phyloP scores from a whole-genome alignment of 2,113 vertebrate species.

The Pardalotus punctatus region DNA sequence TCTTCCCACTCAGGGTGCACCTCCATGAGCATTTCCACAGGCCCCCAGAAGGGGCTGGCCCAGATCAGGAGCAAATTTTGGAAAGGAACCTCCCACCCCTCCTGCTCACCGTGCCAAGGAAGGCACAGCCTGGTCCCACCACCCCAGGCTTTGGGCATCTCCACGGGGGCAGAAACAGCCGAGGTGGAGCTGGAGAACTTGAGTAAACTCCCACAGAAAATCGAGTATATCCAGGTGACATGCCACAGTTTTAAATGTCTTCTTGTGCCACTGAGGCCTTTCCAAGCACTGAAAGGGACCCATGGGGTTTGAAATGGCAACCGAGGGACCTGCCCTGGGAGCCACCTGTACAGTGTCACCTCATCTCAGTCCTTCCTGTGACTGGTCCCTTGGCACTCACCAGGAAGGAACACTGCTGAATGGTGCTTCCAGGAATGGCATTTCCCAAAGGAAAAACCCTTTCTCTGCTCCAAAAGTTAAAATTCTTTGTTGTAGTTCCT shows the following conservation, averaged over 20 bases:
- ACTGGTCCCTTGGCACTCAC: fast-evolving
- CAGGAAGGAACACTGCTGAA: background rate
- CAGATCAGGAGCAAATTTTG: background rate
- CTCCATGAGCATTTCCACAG: background rate
- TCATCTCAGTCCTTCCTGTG: background rate
- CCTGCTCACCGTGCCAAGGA: background rate
- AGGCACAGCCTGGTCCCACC: background rate
- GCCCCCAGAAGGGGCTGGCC: background rate
- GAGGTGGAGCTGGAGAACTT: background rate
- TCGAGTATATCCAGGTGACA: fast-evolving
- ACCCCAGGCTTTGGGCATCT: background rate
- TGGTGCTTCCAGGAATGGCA: background rate
- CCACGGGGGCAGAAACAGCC: fast-evolving
- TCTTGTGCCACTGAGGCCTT: background rate
- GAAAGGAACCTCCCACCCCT: background rate
- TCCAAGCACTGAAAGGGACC: background rate
- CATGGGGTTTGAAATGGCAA: fast-evolving
- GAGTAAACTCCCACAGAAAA: background rate
- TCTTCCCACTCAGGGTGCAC: background rate
- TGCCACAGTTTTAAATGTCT: background rate
- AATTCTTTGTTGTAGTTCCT: background rate
- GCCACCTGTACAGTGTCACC: background rate
- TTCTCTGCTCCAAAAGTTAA: background rate
- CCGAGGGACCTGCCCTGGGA: background rate
- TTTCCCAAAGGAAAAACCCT: background rate